These are phyloP conservation scores for Cataglyphis altisquamis DNA, from an alignment of 2,888 invertebrate species.

Conservation along the genomic window DNA sequence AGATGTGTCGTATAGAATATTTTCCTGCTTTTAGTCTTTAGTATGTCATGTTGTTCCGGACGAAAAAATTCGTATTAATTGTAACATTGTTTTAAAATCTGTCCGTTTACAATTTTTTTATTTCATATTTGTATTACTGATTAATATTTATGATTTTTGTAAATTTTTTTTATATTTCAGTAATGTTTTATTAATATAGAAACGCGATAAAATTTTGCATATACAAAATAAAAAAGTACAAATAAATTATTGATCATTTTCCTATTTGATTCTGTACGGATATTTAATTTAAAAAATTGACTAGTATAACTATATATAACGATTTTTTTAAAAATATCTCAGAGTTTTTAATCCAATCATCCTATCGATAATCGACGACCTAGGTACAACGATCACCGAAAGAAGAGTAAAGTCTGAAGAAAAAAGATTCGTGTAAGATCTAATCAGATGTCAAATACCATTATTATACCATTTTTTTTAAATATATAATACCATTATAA, in stretches of 20 bases:
- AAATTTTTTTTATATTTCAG: conserved; percentile 9
- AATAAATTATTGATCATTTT: conserved; percentile 11
- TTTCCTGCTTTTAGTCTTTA: background rate
- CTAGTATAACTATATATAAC: conserved; percentile 6
- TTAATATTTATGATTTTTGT: conserved; percentile 23
- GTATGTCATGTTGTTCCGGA: background rate
- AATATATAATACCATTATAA: conserved; percentile 36
- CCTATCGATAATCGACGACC: conserved; percentile 7
- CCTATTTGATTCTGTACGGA: conserved; percentile 1
- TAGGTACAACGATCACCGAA: background rate
- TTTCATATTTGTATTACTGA: background rate
- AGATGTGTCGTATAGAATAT: background rate
- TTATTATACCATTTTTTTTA: conserved; percentile 12
- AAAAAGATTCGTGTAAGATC: conserved; percentile 37
- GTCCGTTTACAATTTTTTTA: background rate
- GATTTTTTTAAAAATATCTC: background rate
- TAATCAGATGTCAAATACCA: conserved; percentile 16
- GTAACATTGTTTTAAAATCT: background rate
- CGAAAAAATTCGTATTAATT: background rate
- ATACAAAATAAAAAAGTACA: conserved; percentile 18
- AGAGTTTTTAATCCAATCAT: conserved; percentile 5
- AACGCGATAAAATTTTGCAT: conserved; percentile 21
- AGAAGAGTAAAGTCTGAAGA: background rate
- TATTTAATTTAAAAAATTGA: conserved; percentile 31
- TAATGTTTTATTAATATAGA: background rate